Conservation (phyloP, 2,113 vertebrate species). For the Petaurus breviceps region DNA sequence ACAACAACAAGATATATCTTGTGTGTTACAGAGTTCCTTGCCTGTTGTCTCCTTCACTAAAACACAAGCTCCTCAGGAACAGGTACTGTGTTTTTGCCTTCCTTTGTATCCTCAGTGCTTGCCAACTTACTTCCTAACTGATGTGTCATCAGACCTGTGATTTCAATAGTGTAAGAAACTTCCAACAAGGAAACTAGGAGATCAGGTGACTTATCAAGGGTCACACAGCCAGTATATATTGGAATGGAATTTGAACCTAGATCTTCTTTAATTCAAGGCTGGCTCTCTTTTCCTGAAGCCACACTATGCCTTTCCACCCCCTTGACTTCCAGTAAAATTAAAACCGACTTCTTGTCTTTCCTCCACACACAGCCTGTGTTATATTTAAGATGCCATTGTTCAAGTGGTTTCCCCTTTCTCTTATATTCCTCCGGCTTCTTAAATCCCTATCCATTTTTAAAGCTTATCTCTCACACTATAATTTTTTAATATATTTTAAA, state of each 20-base stretch:
- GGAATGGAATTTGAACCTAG: neutral
- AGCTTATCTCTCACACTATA: neutral
- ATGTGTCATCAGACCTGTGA: neutral
- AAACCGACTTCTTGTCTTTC: neutral
- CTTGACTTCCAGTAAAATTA: neutral
- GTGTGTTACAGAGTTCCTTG: neutral
- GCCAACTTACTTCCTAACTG: neutral
- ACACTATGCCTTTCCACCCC: neutral
- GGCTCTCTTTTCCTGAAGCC: neutral
- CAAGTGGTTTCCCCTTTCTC: neutral
- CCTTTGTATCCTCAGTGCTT: neutral
- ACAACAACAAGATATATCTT: neutral
- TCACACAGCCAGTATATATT: neutral
- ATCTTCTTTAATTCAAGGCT: neutral
- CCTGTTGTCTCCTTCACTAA: neutral
- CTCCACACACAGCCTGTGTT: neutral
- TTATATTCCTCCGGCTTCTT: neutral
- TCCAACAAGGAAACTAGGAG: neutral
- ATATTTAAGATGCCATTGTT: neutral
- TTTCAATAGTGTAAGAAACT: neutral
- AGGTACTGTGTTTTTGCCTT: neutral
- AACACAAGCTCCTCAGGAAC: neutral
- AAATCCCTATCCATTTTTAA: neutral
- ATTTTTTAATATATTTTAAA: neutral
- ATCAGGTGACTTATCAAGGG: neutral